Percentiles rank a stretch among this genome's conserved stretches.
Conservation (phyloP, 2,113 vertebrate species). For the Daboia siamensis region DNA sequence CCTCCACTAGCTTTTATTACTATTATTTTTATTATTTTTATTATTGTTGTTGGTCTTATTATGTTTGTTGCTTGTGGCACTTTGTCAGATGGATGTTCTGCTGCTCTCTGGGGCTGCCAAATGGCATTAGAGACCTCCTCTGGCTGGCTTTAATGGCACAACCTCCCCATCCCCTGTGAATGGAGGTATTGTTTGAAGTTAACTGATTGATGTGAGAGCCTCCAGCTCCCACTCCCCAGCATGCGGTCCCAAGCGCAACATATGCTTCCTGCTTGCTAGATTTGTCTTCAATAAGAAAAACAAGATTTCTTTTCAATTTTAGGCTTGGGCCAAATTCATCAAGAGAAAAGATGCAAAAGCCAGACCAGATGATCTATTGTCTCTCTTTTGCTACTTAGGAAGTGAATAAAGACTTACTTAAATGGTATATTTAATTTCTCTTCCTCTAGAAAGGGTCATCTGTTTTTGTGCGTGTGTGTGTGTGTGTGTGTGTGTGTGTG, state of each 20-base stretch:
- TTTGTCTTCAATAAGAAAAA: conserved; percentile 72
- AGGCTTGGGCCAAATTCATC: conserved; percentile 58
- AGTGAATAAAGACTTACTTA: conserved; percentile 11
- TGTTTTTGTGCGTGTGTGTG: too few species aligned
- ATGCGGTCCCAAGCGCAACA: conserved; percentile 60
- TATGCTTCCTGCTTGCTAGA: conserved; percentile 64
- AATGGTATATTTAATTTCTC: conserved; percentile 26
- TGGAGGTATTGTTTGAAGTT: conserved; percentile 60
- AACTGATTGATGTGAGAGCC: conserved; percentile 64
- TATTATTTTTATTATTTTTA: neutral
- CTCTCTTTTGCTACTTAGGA: conserved; percentile 19
- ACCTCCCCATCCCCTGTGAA: conserved; percentile 52
- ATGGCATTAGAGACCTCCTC: conserved; percentile 60
- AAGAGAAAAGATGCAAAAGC: conserved; percentile 60
- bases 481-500: too few species aligned
- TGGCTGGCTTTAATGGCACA: conserved; percentile 64
- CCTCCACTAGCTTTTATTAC: neutral
- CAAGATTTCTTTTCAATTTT: conserved; percentile 71
- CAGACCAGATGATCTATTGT: conserved; percentile 49
- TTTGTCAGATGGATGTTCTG: conserved; percentile 59
- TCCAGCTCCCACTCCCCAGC: conserved; percentile 55
- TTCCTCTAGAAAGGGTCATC: neutral
- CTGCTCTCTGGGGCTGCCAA: conserved; percentile 47
- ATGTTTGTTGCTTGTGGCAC: conserved; percentile 43
- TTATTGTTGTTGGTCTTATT: neutral